phyloP scores from a whole-genome alignment of 1,140 invertebrate genomes.

The Bombyx mandarina region DNA sequence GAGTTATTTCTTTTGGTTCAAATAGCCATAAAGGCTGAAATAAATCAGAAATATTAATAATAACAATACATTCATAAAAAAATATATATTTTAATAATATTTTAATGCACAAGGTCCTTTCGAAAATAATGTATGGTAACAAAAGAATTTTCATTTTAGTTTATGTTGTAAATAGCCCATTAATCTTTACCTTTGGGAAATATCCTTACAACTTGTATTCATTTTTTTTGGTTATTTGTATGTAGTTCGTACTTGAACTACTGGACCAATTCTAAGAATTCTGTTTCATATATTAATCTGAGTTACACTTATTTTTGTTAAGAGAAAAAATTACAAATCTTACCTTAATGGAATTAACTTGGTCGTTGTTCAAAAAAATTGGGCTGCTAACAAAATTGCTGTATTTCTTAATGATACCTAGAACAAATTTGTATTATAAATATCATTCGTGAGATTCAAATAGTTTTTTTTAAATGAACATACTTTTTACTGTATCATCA shows the following conservation, averaged over 20 bases:
- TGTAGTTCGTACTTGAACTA: no score
- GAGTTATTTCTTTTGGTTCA: constrained; percentile 89
- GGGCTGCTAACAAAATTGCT: constrained; percentile 97
- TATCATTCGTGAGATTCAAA: constrained; percentile 3
- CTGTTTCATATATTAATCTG: no score
- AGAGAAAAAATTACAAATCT: constrained; percentile 5
- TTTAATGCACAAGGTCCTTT: no score
- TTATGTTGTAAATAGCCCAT: no score
- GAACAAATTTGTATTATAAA: constrained; percentile 25
- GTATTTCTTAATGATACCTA: constrained; percentile 94
- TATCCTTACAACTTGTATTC: no score
- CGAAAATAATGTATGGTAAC: no score
- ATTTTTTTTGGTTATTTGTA: no score
- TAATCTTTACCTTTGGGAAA: no score
- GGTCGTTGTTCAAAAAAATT: constrained; percentile 91
- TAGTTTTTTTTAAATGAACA: constrained; percentile 7
- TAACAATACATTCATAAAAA: constrained; percentile 1
- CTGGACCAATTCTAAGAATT: no score
- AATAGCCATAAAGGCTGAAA: constrained; percentile 92
- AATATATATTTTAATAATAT: no score
- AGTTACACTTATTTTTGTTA: no score
- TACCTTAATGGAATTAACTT: constrained; percentile 87
- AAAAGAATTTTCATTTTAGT: no score
- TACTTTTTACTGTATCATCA: constrained; percentile 85
- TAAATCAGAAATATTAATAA: constrained; percentile 9